Conservation (phyloP, 1,140 invertebrate species). For the Drosophila repleta region DNA sequence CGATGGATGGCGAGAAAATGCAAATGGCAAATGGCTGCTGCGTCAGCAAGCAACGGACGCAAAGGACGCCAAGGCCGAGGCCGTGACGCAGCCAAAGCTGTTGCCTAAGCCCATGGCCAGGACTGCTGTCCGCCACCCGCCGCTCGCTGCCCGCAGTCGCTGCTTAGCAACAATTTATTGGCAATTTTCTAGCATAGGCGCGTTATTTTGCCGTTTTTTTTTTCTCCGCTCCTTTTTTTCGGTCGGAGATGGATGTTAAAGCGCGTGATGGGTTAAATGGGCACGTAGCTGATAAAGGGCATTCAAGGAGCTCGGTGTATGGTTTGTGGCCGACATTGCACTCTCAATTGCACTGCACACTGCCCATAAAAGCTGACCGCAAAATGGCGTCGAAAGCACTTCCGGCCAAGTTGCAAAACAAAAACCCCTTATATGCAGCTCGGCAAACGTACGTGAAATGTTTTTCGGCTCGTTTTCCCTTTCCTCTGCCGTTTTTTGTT, state of each 20-base stretch:
- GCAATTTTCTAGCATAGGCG: conserved; percentile 58
- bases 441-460: conserved; percentile 58
- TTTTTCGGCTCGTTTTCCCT: conserved; percentile 54
- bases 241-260: conserved; percentile 59
- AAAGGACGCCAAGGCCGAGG: conserved; percentile 18
- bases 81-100: conserved; percentile 26
- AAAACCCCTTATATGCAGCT: conserved; percentile 54
- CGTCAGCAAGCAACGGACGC: conserved; percentile 54
- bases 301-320: conserved; percentile 30
- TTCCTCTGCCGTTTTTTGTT: background rate
- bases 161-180: conserved; percentile 75
- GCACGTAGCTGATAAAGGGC: conserved; percentile 56
- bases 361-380: conserved; percentile 60
- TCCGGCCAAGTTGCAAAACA: conserved; percentile 61
- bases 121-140: conserved; percentile 17
- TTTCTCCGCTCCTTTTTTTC: background rate
- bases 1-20: conserved; percentile 53
- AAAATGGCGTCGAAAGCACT: conserved; percentile 81
- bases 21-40: conserved; percentile 70
- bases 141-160: conserved; percentile 13
- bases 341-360: conserved; percentile 62
- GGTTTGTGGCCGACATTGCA: conserved; percentile 51
- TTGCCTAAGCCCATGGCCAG: conserved; percentile 9
- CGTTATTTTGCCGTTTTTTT: conserved; percentile 32
- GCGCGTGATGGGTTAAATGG: conserved; percentile 58